Evolutionary conservation across 2,888 invertebrate genomes (phyloP).

Genomic region (Meta bourneti): DNA sequence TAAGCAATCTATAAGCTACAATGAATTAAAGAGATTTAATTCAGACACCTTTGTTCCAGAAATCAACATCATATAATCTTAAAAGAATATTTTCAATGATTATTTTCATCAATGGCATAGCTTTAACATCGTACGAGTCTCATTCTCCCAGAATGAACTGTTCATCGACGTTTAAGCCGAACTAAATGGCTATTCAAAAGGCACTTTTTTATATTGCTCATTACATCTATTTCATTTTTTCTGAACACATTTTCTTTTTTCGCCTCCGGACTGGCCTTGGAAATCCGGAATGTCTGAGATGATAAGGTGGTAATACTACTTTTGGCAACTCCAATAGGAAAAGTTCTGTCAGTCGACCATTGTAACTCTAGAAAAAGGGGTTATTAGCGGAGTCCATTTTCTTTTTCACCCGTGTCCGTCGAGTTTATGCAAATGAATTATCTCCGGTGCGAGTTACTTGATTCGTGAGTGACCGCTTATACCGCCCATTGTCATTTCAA

Average conservation of each 20-base stretch:
- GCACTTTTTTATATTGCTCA: not conserved
- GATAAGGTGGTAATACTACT: conserved; percentile 16
- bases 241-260: too few species aligned
- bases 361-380: not conserved
- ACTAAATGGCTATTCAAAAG: too few species aligned
- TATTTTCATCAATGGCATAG: not conserved
- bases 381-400: not conserved
- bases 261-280: not conserved
- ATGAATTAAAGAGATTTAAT: too few species aligned
- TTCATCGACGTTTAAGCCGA: too few species aligned
- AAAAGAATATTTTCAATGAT: not conserved
- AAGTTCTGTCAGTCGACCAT: not conserved
- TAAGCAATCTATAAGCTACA: too few species aligned
- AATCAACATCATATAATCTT: too few species aligned
- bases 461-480: too few species aligned
- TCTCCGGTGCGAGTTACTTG: too few species aligned
- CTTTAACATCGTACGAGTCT: not conserved
- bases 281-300: conserved; percentile 10
- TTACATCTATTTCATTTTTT: not conserved
- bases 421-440: too few species aligned
- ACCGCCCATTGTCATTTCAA: too few species aligned
- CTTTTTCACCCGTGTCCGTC: not conserved
- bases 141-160: too few species aligned
- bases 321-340: not conserved
- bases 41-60: too few species aligned